A percentile compares a stretch with the other conserved stretches of the same genome.
Conservation (phyloP, 2,113 vertebrate species). For the Takifugu flavidus region DNA sequence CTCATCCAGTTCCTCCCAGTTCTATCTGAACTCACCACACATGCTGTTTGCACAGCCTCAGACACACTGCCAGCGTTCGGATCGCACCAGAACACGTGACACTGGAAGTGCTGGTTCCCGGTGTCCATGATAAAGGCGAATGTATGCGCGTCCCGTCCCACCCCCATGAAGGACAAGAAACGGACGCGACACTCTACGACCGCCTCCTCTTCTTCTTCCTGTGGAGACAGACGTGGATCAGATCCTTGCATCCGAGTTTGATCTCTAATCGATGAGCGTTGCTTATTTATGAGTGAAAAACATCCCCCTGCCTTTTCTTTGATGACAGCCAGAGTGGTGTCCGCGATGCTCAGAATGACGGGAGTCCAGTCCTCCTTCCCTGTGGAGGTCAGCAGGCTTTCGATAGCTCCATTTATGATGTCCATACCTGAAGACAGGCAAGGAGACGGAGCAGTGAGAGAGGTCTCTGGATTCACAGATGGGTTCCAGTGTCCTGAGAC, state of each 20-base stretch:
- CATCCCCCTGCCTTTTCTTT: conserved; percentile 81
- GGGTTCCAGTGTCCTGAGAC: conserved; percentile 21
- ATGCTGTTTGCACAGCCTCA: conserved; percentile 95
- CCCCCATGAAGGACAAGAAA: conserved; percentile 97
- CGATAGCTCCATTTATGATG: conserved; percentile 91
- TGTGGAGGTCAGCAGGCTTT: conserved; percentile 83
- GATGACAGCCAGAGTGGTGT: conserved; percentile 93
- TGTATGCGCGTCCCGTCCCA: conserved; percentile 89
- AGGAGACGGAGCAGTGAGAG: background rate
- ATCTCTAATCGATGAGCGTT: conserved; percentile 2
- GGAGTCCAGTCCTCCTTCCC: conserved; percentile 89
- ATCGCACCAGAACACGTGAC: conserved; percentile 96
- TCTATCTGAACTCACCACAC: conserved; percentile 82
- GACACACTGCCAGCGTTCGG: conserved; percentile 92
- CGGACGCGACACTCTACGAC: conserved; percentile 95
- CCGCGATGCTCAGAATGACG: conserved; percentile 92
- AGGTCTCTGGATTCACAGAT: background rate
- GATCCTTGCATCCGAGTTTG: background rate
- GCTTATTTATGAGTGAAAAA: conserved; percentile 9
- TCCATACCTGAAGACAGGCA: conserved; percentile 86
- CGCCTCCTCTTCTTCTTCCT: conserved; percentile 87
- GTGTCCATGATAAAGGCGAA: conserved; percentile 99
- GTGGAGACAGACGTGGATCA: conserved; percentile 27
- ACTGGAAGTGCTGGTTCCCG: conserved; percentile 94
- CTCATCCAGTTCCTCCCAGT: no score